Evolutionary conservation across 2,113 vertebrate genomes (phyloP).

Genomic region (Campylomormyrus numenius): DNA sequence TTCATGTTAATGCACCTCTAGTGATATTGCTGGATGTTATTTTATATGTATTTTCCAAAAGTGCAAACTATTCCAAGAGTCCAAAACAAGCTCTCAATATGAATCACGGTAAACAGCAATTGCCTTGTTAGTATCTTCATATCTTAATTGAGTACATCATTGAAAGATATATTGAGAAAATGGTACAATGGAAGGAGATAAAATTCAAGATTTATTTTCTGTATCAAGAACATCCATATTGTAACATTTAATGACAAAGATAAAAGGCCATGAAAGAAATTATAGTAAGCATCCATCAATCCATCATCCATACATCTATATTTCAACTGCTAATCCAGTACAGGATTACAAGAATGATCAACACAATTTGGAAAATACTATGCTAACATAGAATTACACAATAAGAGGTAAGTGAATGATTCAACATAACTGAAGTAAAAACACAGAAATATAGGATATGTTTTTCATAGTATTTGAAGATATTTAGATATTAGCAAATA

Average conservation of each 20-base stretch:
- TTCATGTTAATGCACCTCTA: neutral
- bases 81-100: neutral
- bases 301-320: neutral
- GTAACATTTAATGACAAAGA: neutral
- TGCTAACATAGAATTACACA: neutral
- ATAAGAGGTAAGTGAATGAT: neutral
- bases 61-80: neutral
- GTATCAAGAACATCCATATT: neutral
- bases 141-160: neutral
- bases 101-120: neutral
- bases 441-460: neutral
- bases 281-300: neutral
- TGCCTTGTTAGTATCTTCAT: neutral
- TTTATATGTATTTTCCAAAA: neutral
- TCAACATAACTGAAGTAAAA: neutral
- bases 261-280: neutral
- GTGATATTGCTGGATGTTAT: neutral
- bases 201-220: neutral
- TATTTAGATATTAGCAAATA: neutral
- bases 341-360: neutral
- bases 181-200: neutral
- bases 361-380: neutral
- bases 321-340: neutral
- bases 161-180: neutral
- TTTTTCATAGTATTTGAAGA: neutral